phyloP scores from a whole-genome alignment of 2,113 vertebrate genomes.

The Balaenoptera acutorostrata region DNA sequence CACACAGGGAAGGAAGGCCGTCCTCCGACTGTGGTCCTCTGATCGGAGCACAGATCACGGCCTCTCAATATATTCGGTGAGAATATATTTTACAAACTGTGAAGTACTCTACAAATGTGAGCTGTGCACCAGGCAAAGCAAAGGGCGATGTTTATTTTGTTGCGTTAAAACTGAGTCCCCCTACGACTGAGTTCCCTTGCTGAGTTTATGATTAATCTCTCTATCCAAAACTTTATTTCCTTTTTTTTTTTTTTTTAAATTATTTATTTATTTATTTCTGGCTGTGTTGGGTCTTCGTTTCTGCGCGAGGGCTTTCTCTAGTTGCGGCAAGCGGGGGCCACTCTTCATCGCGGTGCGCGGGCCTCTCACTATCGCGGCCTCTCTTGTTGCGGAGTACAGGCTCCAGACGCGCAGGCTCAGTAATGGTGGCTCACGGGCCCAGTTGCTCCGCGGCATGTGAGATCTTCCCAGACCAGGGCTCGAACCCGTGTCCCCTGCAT shows the following conservation, averaged over 20 bases:
- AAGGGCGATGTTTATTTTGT: background rate
- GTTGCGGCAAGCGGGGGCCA: too few species aligned
- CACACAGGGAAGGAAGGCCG: background rate
- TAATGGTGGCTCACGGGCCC: too few species aligned
- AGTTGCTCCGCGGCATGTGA: too few species aligned
- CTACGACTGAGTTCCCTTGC: background rate
- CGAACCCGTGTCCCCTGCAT: too few species aligned
- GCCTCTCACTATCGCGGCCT: too few species aligned
- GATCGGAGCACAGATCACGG: accelerated
- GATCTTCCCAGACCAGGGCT: too few species aligned
- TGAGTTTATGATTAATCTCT: background rate
- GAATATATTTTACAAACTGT: background rate
- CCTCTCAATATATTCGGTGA: background rate
- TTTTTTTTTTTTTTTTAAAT: background rate
- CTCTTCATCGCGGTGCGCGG: too few species aligned
- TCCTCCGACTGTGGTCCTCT: background rate
- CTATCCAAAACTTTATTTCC: background rate
- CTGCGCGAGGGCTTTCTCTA: too few species aligned
- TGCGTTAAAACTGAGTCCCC: background rate
- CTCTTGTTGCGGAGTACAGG: too few species aligned
- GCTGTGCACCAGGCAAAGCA: background rate
- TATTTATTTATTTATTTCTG: too few species aligned
- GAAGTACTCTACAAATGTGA: background rate
- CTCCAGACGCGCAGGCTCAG: too few species aligned
- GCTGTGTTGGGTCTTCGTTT: too few species aligned